These are phyloP conservation scores for Drosophila flavopinicola DNA, from an alignment of 2,888 invertebrate species.

Conservation along the genomic window DNA sequence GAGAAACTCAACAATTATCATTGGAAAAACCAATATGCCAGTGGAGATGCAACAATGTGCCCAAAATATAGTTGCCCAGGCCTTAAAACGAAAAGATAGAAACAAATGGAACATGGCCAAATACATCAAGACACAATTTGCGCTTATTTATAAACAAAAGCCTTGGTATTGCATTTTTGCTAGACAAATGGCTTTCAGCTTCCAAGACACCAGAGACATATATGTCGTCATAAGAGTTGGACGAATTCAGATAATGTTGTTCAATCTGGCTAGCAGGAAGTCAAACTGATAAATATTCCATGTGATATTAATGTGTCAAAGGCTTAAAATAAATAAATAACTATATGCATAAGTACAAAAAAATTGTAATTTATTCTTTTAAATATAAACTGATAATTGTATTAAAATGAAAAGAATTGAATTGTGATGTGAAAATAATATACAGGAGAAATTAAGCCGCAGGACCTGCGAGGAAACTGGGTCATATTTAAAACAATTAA, in stretches of 20 bases:
- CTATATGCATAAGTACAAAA: no score
- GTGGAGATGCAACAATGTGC: rapidly evolving
- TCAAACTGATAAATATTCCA: neutral
- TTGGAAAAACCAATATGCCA: neutral
- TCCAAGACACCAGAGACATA: no score
- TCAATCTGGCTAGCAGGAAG: no score
- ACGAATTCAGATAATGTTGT: neutral
- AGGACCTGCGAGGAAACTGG: no score
- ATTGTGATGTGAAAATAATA: no score
- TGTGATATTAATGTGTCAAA: no score
- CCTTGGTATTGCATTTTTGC: slow-evolving; percentile 13
- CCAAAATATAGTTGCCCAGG: neutral
- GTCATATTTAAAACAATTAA: no score
- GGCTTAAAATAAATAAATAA: no score
- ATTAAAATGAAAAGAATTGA: no score
- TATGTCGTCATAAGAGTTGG: neutral
- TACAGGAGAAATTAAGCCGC: no score
- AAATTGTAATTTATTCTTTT: no score
- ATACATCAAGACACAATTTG: neutral
- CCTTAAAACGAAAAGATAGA: neutral
- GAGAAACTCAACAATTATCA: rapidly evolving
- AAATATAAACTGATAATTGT: no score
- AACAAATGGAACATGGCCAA: neutral
- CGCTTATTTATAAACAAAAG: neutral
- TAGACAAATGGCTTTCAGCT: neutral